Evolutionary conservation across 2,888 invertebrate genomes (phyloP), one percentile per base, ranked within the genome.

Genomic region (Netelia virgata): DNA sequence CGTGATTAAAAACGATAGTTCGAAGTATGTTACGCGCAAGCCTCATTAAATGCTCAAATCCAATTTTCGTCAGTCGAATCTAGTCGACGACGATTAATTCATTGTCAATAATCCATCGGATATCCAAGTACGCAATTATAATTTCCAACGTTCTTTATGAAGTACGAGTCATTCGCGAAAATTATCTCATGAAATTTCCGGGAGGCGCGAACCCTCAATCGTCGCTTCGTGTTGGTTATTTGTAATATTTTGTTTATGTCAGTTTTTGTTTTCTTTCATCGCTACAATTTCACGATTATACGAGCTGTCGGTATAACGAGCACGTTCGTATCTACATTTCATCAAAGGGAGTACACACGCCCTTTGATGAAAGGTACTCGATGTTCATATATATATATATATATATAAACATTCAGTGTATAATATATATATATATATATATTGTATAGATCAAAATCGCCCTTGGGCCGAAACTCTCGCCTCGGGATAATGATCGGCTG

Each of bases 401-500:
- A 36, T 63, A 36, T 36, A 18, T 47, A 47, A 11, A 43, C 3
- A 3, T 47, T 14, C 47, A 66, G 61, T 59, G 68, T 55, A 72
- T 55, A 16, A 8, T 23, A 41, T 43, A 16, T 61, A 18, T 28
- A 20, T 53, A 70, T 28, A 50, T 20, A 41, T 53, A 9, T 20
- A 16, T 9, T 47, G 5, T 55, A 57, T 50, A 50, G 14, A 14
- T 10, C 47, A 61, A 16, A 74, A 28, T 28, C 28, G 5, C 28
- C 82, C 82, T 53, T 64, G 50, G 70, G 84, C 81, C 78, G 66
- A 82, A 82, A 82, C 59, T 85, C 84, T 85, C 82, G 82, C 84
- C 84, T 70, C 70, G 74, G 79, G 82, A 85, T 85, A 85, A 85
- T 85, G 75, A 85, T 85, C 84, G 84, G 84, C 82, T 82, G 82